Evolutionary conservation across 1,140 invertebrate genomes (phyloP), one percentile per base, ranked within the genome.

Genomic region (Halyomorpha halys): DNA sequence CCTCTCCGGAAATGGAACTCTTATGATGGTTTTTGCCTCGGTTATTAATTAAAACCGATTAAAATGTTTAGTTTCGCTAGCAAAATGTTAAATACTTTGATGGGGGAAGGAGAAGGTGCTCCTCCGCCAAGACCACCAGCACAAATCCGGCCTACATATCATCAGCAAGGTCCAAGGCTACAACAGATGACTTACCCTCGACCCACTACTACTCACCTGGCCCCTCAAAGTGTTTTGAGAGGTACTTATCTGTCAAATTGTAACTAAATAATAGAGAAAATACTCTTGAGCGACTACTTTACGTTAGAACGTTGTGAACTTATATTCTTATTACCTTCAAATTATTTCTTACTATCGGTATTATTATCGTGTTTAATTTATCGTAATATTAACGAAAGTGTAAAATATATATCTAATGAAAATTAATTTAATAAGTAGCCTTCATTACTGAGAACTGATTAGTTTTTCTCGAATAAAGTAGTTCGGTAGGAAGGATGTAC

Each of bases 1-100:
- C 53, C 23, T 15, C 21, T 23, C 23, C 53, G 53, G 23, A 19
- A 56, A 56, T 56, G 53, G 23, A 25, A 23, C 23, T 56, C 1
- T 56, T 56, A 56, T 56, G 53, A 56, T 56, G 23, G 19, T 56
- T 56, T 23, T 16, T 11, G 53, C 53, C 53, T 56, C 53, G 53
- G 53, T 56, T 25, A 23, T 56, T 23, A 25, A 11, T 56, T 25
- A 25, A 21, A 6, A 4, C n/a, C 21, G n/a, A 49, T 18, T 19
- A 49, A 11, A 56, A 76, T 76, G 74, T 73, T 76, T 64, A 75
- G 71, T 69, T 76, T 76, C 68, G 74, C 74, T 15, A 75, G 72
- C 65, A 76, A 76, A 68, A 76, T 76, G 74, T 71, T 76, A 65
- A 76, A 76, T 67, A 73, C 71, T 65, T 73, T 75, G 18, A 74